Conservation (phyloP, 1,140 invertebrate genomes). For the Drosophila ercepeae region DNA sequence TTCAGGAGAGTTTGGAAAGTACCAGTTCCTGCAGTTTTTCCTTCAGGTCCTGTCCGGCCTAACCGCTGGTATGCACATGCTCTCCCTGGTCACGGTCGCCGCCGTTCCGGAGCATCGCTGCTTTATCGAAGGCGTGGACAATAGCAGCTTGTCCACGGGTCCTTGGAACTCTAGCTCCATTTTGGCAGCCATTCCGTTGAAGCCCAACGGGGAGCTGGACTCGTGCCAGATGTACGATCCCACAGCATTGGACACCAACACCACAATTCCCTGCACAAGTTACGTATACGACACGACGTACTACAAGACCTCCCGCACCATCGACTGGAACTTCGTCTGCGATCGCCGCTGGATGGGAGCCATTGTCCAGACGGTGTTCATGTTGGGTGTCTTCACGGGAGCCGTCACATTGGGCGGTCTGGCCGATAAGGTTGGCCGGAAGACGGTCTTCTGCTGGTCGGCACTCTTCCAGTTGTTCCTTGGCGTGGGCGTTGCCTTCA, state of each 20-base stretch:
- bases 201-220: conserved; percentile 84
- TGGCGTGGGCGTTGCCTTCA: conserved; percentile 89
- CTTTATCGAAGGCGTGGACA: conserved; percentile 86
- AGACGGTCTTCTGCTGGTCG: conserved; percentile 91
- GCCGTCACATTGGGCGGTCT: conserved; percentile 93
- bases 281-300: conserved; percentile 90
- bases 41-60: conserved; percentile 90
- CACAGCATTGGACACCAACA: conserved; percentile 81
- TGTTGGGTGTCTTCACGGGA: conserved; percentile 95
- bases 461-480: conserved; percentile 89
- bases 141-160: conserved; percentile 84
- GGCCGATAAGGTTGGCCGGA: conserved; percentile 94
- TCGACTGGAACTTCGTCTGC: conserved; percentile 95
- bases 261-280: conserved; percentile 85
- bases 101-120: conserved; percentile 91
- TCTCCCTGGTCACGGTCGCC: conserved; percentile 90
- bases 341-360: conserved; percentile 91
- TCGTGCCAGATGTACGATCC: conserved; percentile 86
- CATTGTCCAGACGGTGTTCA: conserved; percentile 91
- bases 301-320: conserved; percentile 88
- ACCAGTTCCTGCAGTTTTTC: conserved; percentile 90
- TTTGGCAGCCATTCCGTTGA: conserved; percentile 85
- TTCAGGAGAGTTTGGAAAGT: conserved; percentile 91
- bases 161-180: conserved; percentile 85
- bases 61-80: conserved; percentile 92